Evolutionary conservation across 2,888 invertebrate genomes (phyloP).

Genomic region (Callyntrura sp.): DNA sequence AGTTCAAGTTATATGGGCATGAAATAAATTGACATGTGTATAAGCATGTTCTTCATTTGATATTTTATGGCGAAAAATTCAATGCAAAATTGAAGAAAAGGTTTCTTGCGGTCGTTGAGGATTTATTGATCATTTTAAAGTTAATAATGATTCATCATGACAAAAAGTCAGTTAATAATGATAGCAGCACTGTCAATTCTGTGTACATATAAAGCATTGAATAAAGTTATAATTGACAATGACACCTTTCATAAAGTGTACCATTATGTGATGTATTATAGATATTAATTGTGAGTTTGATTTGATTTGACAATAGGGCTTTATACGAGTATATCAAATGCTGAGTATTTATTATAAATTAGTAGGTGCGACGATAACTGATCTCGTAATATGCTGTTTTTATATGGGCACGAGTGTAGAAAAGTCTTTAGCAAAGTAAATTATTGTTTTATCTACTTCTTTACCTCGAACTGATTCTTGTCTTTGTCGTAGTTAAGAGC

Average conservation of each 20-base stretch:
- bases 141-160: background rate
- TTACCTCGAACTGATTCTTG: conserved; percentile 77
- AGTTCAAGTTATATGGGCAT: background rate
- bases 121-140: conserved; percentile 39
- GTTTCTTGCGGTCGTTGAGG: background rate
- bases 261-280: background rate
- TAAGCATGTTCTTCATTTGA: background rate
- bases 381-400: background rate
- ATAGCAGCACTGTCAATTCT: conserved; percentile 2
- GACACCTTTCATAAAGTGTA: background rate
- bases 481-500: conserved; percentile 78
- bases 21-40: background rate
- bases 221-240: background rate
- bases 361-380: background rate
- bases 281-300: background rate
- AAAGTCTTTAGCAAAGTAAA: conserved; percentile 15
- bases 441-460: conserved; percentile 43
- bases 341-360: conserved; percentile 11
- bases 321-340: background rate
- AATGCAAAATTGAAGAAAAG: conserved; percentile 7
- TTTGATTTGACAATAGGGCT: background rate
- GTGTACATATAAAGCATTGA: conserved; percentile 19
- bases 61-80: background rate
- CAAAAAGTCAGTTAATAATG: background rate
- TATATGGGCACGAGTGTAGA: conserved; percentile 12